A percentile compares a stretch with the other conserved stretches of the same genome.
phyloP scores from a whole-genome alignment of 2,888 invertebrate species.

The Melipona beecheii region DNA sequence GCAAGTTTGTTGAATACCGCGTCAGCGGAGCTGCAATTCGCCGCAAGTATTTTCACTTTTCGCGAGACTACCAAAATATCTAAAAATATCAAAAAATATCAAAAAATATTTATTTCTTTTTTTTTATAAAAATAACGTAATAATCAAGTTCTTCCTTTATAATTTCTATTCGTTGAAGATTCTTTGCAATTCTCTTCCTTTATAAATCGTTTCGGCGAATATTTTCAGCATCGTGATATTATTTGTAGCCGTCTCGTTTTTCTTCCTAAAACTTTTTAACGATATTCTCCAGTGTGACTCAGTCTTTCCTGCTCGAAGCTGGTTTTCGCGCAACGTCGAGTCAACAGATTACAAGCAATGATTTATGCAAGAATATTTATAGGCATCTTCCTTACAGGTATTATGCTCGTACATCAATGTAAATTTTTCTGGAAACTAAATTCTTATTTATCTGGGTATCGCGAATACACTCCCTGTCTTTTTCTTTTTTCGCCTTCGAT shows the following conservation, averaged over 20 bases:
- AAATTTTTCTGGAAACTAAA: constrained; percentile 1
- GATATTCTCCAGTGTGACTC: background rate
- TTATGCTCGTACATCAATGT: background rate
- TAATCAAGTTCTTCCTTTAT: background rate
- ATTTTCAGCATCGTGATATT: background rate
- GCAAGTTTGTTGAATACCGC: constrained; percentile 28
- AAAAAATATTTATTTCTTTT: background rate
- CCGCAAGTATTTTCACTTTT: background rate
- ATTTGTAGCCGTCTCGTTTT: background rate
- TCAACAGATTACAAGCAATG: background rate
- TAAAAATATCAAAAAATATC: too few species aligned
- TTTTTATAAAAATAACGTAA: background rate
- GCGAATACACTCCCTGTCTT: background rate
- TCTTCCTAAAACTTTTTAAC: background rate
- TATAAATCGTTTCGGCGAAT: background rate
- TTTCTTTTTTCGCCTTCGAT: background rate
- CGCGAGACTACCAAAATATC: background rate
- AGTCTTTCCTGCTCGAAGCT: background rate
- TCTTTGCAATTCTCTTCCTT: background rate
- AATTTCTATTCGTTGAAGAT: background rate
- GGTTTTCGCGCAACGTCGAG: background rate
- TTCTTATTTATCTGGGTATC: background rate
- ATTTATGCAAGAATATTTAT: background rate
- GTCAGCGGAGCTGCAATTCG: constrained; percentile 1
- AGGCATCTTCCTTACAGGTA: background rate